phyloP scores from a whole-genome alignment of 2,797 vertebrate species.

The Galago senegalensis region DNA sequence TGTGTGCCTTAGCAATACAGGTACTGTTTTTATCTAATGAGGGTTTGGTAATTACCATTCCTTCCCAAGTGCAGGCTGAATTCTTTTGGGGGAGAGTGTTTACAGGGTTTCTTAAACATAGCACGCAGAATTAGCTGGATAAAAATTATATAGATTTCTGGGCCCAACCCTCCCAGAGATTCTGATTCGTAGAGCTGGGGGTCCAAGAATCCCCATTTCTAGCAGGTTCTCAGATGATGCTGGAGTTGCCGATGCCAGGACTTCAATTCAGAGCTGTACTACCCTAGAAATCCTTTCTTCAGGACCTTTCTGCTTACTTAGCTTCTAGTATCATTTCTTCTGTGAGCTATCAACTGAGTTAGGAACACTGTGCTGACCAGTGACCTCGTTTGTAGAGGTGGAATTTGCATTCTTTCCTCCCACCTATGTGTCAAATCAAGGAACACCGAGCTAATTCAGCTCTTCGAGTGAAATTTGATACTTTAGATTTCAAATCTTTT shows the following conservation, averaged over 20 bases:
- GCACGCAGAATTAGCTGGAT: neutral
- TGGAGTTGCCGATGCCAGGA: neutral
- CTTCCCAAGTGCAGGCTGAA: neutral
- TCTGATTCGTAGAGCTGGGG: neutral
- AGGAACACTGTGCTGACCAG: slow-evolving; percentile 27
- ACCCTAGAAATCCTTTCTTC: neutral
- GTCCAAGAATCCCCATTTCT: neutral
- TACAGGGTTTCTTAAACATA: slow-evolving; percentile 33
- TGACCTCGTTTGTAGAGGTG: neutral
- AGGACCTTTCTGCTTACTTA: neutral
- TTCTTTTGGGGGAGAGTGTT: neutral
- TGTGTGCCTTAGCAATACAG: neutral
- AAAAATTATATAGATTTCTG: neutral
- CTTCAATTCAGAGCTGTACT: neutral
- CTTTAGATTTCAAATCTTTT: slow-evolving; percentile 46
- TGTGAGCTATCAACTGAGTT: neutral
- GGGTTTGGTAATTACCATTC: neutral
- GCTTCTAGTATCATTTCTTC: neutral
- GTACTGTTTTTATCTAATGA: neutral
- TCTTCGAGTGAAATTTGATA: neutral
- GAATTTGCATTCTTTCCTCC: slow-evolving; percentile 1
- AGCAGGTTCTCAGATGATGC: neutral
- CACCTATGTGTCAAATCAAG: neutral
- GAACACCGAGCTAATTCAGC: neutral
- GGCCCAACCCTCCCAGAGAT: neutral